A percentile compares a stretch with the other conserved stretches of the same genome.
Conservation (phyloP, 2,797 vertebrate genomes). For the Sebastes nivosus region DNA sequence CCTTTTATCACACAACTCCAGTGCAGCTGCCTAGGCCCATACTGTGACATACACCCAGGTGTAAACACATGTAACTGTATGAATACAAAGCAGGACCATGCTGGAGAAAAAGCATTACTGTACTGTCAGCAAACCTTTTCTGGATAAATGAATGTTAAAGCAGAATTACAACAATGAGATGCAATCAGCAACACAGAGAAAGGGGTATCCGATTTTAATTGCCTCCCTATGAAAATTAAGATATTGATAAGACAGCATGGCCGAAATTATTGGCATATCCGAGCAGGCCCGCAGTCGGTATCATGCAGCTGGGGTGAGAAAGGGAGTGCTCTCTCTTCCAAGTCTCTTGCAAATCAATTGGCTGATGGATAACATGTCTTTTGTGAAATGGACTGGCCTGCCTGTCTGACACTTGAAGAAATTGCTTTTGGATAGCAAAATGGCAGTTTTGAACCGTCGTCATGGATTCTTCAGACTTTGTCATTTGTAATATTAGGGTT, state of each 20-base stretch:
- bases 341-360: constrained; percentile 65
- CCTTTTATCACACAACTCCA: neutral
- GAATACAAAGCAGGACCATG: neutral
- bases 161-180: constrained; percentile 5
- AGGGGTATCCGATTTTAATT: constrained; percentile 38
- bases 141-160: constrained; percentile 11
- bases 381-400: constrained; percentile 62
- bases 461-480: constrained; percentile 37
- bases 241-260: constrained; percentile 49
- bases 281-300: constrained; percentile 32
- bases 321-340: constrained; percentile 42
- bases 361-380: constrained; percentile 66
- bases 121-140: neutral
- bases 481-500: constrained; percentile 55
- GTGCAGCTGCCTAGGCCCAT: neutral
- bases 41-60: neutral
- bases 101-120: neutral
- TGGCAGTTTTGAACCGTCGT: constrained; percentile 33
- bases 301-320: constrained; percentile 47
- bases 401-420: constrained; percentile 58
- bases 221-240: constrained; percentile 44
- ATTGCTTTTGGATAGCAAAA: constrained; percentile 68
- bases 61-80: neutral
- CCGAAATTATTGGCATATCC: constrained; percentile 41
- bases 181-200: constrained; percentile 2